Conservation (phyloP, 2,113 vertebrate genomes). For the Gambusia affinis region DNA sequence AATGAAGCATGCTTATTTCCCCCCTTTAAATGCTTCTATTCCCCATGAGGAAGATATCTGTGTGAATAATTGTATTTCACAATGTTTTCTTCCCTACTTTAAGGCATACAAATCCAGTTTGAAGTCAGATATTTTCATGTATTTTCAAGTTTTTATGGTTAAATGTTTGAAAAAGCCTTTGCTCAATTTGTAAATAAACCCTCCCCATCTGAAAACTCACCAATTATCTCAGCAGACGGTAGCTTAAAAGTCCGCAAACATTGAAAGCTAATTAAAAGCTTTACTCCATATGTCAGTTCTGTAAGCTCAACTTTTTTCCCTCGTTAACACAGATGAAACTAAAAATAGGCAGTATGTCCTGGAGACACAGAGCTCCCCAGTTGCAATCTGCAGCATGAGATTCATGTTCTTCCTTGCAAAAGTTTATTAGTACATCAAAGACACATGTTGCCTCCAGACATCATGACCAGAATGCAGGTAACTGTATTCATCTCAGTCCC, state of each 20-base stretch:
- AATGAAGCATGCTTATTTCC: neutral
- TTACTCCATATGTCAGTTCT: constrained; percentile 37
- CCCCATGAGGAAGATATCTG: neutral
- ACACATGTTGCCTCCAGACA: constrained; percentile 62
- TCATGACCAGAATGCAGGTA: constrained; percentile 22
- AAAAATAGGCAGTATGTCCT: constrained; percentile 37
- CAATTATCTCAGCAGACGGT: too few species aligned
- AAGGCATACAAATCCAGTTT: too few species aligned
- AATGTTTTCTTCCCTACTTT: too few species aligned
- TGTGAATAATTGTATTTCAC: neutral
- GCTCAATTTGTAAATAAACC: too few species aligned
- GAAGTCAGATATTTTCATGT: too few species aligned
- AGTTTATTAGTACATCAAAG: constrained; percentile 49
- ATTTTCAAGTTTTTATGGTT: too few species aligned
- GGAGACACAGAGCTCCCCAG: constrained; percentile 48
- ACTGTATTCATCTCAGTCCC: constrained; percentile 22
- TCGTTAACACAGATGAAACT: neutral
- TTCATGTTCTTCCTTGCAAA: constrained; percentile 58
- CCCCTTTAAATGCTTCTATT: neutral
- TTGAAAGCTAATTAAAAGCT: constrained; percentile 25
- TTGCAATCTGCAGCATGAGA: constrained; percentile 51
- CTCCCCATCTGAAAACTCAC: too few species aligned
- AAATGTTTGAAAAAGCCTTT: too few species aligned
- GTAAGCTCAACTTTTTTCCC: constrained; percentile 7
- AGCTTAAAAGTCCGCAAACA: neutral